Evolutionary conservation across 64 coral and sea anemone species (phyloP).

Genomic region (Platygyra sinensis): DNA sequence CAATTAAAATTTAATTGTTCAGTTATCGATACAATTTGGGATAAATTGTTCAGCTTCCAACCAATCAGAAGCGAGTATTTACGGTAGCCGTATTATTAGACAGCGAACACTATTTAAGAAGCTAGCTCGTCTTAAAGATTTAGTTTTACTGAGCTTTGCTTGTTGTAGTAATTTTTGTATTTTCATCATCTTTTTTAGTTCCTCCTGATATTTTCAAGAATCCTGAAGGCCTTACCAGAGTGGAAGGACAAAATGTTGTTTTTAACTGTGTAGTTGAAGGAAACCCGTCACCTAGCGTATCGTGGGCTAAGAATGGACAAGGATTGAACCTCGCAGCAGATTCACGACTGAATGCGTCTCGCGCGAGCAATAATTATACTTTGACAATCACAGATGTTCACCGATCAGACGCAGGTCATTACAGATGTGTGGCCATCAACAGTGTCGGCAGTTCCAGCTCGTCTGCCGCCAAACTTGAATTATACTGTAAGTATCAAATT

Average conservation of each 20-base stretch:
- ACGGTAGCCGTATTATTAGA: no score
- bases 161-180: not conserved
- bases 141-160: not conserved
- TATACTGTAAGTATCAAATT: slow-evolving; percentile 2
- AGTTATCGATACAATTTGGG: no score
- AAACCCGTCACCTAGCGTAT: slow-evolving; percentile 19
- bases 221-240: not conserved
- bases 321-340: not conserved
- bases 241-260: not conserved
- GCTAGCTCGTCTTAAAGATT: not conserved
- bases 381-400: no score
- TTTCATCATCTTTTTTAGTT: not conserved
- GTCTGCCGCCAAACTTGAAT: not conserved
- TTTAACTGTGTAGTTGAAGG: slow-evolving; percentile 26
- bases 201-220: not conserved
- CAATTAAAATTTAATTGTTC: no score
- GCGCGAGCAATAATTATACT: no score
- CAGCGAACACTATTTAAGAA: no score
- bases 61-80: no score
- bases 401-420: no score
- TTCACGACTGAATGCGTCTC: no score
- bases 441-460: not conserved
- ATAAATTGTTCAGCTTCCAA: no score
- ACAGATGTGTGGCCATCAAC: slow-evolving; percentile 37
- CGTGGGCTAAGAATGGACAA: slow-evolving; percentile 6